Base-by-base conservation (phyloP, 2,888 invertebrate genomes). In the Elegia similella region DNA sequence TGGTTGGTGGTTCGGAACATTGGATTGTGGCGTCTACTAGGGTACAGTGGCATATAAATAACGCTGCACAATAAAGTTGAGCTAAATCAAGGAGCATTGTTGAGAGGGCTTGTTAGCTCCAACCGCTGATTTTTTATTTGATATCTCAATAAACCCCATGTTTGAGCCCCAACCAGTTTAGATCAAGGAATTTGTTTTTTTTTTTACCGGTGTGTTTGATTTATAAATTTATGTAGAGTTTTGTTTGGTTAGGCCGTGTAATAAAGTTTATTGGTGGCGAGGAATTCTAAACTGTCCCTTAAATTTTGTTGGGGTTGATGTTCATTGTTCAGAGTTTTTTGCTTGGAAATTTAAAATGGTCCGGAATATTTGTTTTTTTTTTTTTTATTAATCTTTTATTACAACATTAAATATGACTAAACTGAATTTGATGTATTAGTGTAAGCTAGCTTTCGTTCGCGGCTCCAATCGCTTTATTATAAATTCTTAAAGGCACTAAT, bases 101-200 rank as follows among this genome's bases (percentile, higher is more conserved):
- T 78, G 84, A 83, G 78, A 80, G 76, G 77, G 78, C 70, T 88
- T 88, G 88, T 88, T 88, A 88, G 86, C 72, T 76, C 77, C 82
- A 84, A 82, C 86, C 85, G 85, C 88, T 88, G 89, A 90, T 89
- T 89, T 88, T 89, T 88, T 89, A 88, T 90, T 89, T 87, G 89
- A 91, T 89, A 89, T 90, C 89, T 88, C 88, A 89, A 91, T 89
- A 88, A 86, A 83, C 78, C 78, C 80, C 71, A 75, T 76, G 74
- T 75, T 80, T 76, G 79, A 86, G 81, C 78, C 79, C 74, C 70
- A 80, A 84, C 79, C 77, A 72, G 81, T 82, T 79, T 69, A 55
- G 62, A 64, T 65, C 62, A 63, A 69, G 67, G 72, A 71, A 73
- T 75, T 77, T 68, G 67, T 76, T 75, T 75, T 77, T n/a, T n/a